Percentiles rank a stretch among this genome's conserved stretches.
Evolutionary conservation across 2,797 vertebrate genomes (phyloP).

Genomic region (Pterois miles): DNA sequence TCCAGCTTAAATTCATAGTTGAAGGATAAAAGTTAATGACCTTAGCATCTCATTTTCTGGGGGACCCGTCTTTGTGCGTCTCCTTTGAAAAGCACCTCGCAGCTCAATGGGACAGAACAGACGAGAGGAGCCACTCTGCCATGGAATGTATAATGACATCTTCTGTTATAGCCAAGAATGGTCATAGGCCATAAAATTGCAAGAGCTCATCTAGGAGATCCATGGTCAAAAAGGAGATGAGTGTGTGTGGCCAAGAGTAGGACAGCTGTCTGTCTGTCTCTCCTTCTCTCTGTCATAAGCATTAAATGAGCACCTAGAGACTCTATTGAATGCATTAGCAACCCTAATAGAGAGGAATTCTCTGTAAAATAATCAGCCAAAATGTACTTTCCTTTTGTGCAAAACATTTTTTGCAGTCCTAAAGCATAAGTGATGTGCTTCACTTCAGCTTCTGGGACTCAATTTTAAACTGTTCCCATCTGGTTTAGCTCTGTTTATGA

Average conservation of each 20-base stretch:
- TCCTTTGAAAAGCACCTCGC: slow-evolving; percentile 69
- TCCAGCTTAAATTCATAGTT: slow-evolving; percentile 63
- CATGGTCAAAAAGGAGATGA: slow-evolving; percentile 52
- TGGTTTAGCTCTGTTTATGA: slow-evolving; percentile 44
- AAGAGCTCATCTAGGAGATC: slow-evolving; percentile 60
- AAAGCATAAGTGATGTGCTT: neutral
- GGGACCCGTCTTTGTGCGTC: slow-evolving; percentile 58
- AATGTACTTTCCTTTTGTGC: neutral
- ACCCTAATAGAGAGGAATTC: slow-evolving; percentile 19
- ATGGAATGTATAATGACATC: slow-evolving; percentile 76
- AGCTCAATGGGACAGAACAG: slow-evolving; percentile 76
- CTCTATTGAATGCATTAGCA: slow-evolving; percentile 27
- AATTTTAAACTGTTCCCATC: slow-evolving; percentile 32
- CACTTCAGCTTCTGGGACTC: slow-evolving; percentile 1
- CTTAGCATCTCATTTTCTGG: slow-evolving; percentile 78
- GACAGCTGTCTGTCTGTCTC: slow-evolving; percentile 7
- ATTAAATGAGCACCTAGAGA: slow-evolving; percentile 1
- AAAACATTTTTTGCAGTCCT: slow-evolving; percentile 1
- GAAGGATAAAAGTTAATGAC: slow-evolving; percentile 83
- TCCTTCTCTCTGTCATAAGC: neutral
- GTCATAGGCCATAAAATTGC: slow-evolving; percentile 76
- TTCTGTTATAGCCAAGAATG: slow-evolving; percentile 72
- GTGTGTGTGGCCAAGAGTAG: slow-evolving; percentile 47
- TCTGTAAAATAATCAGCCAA: slow-evolving; percentile 3
- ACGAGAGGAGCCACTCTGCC: slow-evolving; percentile 62